Percentiles rank a stretch among this genome's conserved stretches.
phyloP scores from a whole-genome alignment of 2,113 vertebrate genomes.

The Gallinago jamesoni region DNA sequence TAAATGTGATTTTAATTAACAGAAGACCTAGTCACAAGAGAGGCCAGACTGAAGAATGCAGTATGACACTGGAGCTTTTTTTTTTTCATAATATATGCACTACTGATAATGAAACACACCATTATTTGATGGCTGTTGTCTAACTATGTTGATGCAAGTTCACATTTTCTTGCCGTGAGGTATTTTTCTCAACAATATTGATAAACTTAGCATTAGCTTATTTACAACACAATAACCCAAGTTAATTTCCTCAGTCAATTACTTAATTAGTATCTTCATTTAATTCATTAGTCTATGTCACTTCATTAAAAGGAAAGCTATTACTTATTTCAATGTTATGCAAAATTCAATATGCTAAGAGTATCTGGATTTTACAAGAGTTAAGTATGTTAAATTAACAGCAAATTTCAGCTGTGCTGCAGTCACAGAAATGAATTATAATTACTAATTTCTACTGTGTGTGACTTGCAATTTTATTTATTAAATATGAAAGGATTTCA shows the following conservation, averaged over 20 bases:
- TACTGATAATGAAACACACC: neutral
- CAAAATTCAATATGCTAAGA: neutral
- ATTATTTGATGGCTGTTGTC: neutral
- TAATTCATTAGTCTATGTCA: neutral
- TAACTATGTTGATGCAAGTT: neutral
- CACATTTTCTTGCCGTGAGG: neutral
- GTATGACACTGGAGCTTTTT: neutral
- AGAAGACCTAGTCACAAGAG: neutral
- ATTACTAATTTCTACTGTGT: neutral
- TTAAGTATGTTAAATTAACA: neutral
- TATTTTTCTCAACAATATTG: neutral
- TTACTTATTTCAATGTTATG: neutral
- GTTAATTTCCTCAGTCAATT: slow-evolving; percentile 22
- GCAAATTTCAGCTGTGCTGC: neutral
- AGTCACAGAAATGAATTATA: neutral
- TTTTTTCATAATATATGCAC: neutral
- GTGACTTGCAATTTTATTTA: neutral
- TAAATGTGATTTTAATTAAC: slow-evolving; percentile 8
- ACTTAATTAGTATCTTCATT: neutral
- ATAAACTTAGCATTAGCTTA: neutral
- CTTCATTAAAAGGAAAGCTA: neutral
- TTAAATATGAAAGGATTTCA: neutral
- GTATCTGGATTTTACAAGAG: neutral
- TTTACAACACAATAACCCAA: neutral
- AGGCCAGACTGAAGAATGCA: neutral